phyloP scores from a whole-genome alignment of 2,797 vertebrate genomes.

The Lepilemur septentrionalis region DNA sequence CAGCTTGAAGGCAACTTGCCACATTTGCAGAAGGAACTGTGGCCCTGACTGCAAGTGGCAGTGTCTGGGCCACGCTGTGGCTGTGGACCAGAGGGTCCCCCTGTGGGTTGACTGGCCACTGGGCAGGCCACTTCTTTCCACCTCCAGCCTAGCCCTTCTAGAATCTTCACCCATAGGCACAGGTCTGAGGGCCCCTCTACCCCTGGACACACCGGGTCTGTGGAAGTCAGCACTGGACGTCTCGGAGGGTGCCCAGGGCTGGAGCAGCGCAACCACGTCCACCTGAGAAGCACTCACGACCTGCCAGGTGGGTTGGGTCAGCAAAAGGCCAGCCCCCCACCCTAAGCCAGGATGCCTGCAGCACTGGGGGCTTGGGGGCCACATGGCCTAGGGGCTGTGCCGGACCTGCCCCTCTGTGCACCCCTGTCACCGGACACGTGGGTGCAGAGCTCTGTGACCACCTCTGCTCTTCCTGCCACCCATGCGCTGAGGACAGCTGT shows the following conservation, averaged over 20 bases:
- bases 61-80: accelerated
- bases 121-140: background rate
- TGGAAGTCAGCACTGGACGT: no score
- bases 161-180: background rate
- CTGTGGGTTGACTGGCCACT: background rate
- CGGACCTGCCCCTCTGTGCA: background rate
- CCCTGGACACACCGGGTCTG: background rate
- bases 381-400: background rate
- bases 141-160: background rate
- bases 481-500: background rate
- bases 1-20: background rate
- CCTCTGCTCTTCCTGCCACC: no score
- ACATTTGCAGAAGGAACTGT: background rate
- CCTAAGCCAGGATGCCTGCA: background rate
- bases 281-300: accelerated
- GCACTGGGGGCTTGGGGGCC: background rate
- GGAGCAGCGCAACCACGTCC: accelerated
- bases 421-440: background rate
- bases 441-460: background rate
- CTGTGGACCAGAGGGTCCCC: background rate
- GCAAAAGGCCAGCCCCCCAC: background rate
- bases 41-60: accelerated
- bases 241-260: background rate
- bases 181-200: background rate
- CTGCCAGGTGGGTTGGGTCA: background rate